Percentiles rank a stretch among this genome's conserved stretches.
phyloP scores from a whole-genome alignment of 1,140 invertebrate species.

The Eurosta solidaginis region DNA sequence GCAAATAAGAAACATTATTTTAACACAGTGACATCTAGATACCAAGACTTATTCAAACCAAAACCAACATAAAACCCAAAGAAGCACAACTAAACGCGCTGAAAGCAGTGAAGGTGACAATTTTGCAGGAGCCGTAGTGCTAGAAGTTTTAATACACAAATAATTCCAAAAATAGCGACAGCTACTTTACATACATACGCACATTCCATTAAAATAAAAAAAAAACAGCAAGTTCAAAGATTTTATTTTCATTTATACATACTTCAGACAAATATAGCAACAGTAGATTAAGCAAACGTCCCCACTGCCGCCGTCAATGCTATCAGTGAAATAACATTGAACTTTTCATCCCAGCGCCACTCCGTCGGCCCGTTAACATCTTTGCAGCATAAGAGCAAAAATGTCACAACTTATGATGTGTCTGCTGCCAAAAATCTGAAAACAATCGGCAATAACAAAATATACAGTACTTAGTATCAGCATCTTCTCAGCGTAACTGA shows the following conservation, averaged over 20 bases:
- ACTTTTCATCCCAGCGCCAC: background rate
- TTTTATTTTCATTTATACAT: background rate
- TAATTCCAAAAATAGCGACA: background rate
- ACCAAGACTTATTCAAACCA: no score
- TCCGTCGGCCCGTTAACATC: background rate
- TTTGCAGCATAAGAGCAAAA: background rate
- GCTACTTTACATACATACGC: no score
- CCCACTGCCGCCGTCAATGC: background rate
- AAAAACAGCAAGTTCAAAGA: conserved; percentile 18
- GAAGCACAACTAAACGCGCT: no score
- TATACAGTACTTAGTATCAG: background rate
- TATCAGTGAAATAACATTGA: conserved; percentile 17
- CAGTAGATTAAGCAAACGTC: background rate
- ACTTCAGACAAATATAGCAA: background rate
- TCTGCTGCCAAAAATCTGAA: background rate
- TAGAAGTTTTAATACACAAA: background rate
- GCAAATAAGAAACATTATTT: background rate
- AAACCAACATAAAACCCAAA: no score
- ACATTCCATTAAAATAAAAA: background rate
- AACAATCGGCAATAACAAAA: background rate
- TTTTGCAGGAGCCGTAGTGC: background rate
- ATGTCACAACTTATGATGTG: background rate
- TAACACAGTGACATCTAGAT: background rate
- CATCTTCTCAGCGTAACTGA: background rate
- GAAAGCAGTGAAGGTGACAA: background rate